Evolutionary conservation across 2,888 invertebrate genomes (phyloP).

Genomic region (Tridacna crocea): DNA sequence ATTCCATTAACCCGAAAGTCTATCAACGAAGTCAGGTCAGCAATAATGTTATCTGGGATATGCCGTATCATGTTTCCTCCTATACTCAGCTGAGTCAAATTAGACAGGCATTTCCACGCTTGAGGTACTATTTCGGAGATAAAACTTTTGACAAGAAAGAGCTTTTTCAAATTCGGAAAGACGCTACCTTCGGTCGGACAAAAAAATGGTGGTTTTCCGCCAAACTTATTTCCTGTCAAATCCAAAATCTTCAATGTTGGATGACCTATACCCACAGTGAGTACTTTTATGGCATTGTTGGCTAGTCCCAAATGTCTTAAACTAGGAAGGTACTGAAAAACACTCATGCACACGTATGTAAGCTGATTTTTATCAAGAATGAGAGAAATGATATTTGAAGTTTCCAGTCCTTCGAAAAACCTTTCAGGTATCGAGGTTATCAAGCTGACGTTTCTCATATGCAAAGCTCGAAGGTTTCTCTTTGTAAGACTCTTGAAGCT

Average conservation of each 20-base stretch:
- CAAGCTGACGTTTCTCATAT: not conserved
- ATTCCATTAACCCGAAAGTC: not conserved
- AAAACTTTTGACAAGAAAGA: not conserved
- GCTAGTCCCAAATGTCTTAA: not conserved
- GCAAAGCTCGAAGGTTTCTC: not conserved
- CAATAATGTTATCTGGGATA: conserved; percentile 21
- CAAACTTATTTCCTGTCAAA: not conserved
- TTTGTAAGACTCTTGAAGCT: conserved; percentile 9
- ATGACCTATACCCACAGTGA: not conserved
- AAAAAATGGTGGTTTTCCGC: not conserved
- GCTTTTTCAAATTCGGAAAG: not conserved
- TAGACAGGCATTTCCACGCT: not conserved
- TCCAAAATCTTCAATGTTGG: not conserved
- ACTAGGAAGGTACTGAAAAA: not conserved
- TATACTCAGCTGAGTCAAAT: not conserved
- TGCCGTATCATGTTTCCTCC: not conserved
- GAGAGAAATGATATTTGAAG: not conserved
- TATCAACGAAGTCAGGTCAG: not conserved
- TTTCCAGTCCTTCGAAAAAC: not conserved
- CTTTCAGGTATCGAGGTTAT: not conserved
- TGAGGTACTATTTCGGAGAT: not conserved
- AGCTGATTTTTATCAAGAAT: not conserved
- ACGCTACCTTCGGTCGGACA: not conserved
- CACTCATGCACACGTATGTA: not conserved
- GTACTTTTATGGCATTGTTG: not conserved